A percentile compares a stretch with the other conserved stretches of the same genome.
These are phyloP conservation scores for Podarcis cretensis DNA, from an alignment of 2,113 vertebrate species.

Conservation along the genomic window DNA sequence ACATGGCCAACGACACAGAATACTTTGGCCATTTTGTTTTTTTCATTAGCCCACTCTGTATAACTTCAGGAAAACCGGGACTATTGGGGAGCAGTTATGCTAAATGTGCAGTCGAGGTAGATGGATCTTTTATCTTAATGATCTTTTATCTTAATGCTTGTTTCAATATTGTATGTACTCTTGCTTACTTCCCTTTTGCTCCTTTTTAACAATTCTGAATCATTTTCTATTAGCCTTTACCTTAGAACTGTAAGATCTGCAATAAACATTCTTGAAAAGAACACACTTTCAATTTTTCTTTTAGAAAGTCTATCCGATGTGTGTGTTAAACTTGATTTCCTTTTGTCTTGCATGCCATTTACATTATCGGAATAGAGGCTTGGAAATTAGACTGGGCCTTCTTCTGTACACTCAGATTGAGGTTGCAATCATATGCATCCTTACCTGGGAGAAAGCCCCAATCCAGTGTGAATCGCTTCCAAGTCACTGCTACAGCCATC, in stretches of 20 bases:
- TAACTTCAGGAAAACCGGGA: constrained; percentile 55
- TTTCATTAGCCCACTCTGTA: constrained; percentile 3
- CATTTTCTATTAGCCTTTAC: constrained; percentile 74
- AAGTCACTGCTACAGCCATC: not conserved
- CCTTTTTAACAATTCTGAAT: constrained; percentile 56
- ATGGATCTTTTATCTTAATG: constrained; percentile 18
- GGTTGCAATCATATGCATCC: not conserved
- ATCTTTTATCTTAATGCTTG: constrained; percentile 53
- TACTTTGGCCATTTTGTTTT: constrained; percentile 20
- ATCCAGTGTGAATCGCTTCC: not conserved
- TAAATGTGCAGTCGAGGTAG: constrained; percentile 50
- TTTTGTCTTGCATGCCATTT: not conserved
- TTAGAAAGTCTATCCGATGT: not conserved
- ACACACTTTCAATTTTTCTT: not conserved
- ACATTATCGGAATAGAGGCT: not conserved
- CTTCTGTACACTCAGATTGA: not conserved
- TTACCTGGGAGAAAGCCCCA: not conserved
- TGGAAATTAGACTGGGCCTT: not conserved
- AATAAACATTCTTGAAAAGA: constrained; percentile 80
- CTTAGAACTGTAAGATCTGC: constrained; percentile 76
- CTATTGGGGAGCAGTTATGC: constrained; percentile 41
- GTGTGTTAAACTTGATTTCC: not conserved
- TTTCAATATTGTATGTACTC: constrained; percentile 60
- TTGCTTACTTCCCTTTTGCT: constrained; percentile 63
- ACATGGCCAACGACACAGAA: not conserved